Evolutionary conservation across 2,113 vertebrate genomes (phyloP), one percentile per base, ranked within the genome.

Genomic region (Manacus vitellinus): DNA sequence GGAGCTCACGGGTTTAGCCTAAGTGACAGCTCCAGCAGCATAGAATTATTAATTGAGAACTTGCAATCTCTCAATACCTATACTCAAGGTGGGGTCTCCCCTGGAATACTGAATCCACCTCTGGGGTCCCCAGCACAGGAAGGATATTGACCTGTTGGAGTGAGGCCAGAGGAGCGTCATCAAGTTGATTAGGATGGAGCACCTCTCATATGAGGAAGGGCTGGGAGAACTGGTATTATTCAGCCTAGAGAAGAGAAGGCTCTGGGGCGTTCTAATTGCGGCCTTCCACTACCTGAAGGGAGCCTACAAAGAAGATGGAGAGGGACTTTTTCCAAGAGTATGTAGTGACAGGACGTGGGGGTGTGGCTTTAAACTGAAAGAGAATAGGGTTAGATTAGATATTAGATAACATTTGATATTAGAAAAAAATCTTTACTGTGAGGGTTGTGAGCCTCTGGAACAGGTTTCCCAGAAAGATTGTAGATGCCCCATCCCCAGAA

Each of bases 91-190:
- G 16, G 28, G 3, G 20, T 75, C 24, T 67, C 8, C 25, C 65
- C 24, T 25, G 23, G 16, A 46, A 13, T 39, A 25, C 39, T 39
- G 39, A 21, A 75, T 61, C 21, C 24, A 27, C 9, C n/a, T 30
- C 54, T 54, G 54, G 16, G 7, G 9, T 68, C 24, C 20, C 12
- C 30, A 37, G 51, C 59, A 44, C 21, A 19, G 15, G 46, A 7
- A 14, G 28, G 30, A 62, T 30, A 10, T 31, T 55, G 24, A 35
- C 9, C n/a, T 47, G 7, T 46, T 68, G 10, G 62, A 61, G 28
- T 0, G 1, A 30, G 10, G 68, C 24, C 39, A 41, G 20, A 41
- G 24, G 7, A 33, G 31, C 44, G 33, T 15, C 23, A 4, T 14
- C 54, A n/a, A 8, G 21, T 12, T 18, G n/a, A 3, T 75, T 5